Base-by-base conservation (phyloP, 1,140 invertebrate species). In the Heliconius congener region DNA sequence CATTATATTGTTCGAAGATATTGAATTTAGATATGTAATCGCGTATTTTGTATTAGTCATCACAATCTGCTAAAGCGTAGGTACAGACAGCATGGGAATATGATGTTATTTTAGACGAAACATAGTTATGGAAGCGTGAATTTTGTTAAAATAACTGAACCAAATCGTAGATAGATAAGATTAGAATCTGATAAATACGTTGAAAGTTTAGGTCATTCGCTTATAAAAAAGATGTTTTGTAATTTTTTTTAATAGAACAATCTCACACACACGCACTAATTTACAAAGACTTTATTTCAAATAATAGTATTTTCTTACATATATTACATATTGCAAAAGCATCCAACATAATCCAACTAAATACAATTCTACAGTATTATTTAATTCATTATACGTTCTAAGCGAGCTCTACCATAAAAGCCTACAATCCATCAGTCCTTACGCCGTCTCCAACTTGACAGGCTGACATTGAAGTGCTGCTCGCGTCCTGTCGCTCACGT, bases 401-500 rank as follows among this genome's bases (percentile, higher is more conserved):
- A 27, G 60, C 27, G 23, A 66, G 60, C 60, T 66, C 23, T 13
- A 30, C 27, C 60, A 66, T 66, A 66, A 66, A 66, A 66, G 60
- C 60, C 60, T 30, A 66, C 60, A 66, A 66, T 66, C 27, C 60
- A 66, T 66, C 60, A 27, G 60, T 66, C 60, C 60, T 72, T 72
- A 76, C 75, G 42, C 60, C 42, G 70, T 77, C 76, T 23, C 46
- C 46, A 71, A 39, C 71, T 74, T 71, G 76, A 81, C 75, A 81
- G 76, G 55, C 77, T 85, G 85, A 81, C 88, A 91, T 91, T 90
- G 86, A 77, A 79, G 71, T 92, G 86, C 87, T 81, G 73, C 9
- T 81, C 88, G 87, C 87, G 87, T 88, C 76, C 84, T 80, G 83
- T 76, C 79, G 84, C 86, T 90, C 87, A 90, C 89, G 86, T 91